These are phyloP conservation scores for Pelobates fuscus DNA, from an alignment of 2,113 vertebrate genomes.

Conservation along the genomic window DNA sequence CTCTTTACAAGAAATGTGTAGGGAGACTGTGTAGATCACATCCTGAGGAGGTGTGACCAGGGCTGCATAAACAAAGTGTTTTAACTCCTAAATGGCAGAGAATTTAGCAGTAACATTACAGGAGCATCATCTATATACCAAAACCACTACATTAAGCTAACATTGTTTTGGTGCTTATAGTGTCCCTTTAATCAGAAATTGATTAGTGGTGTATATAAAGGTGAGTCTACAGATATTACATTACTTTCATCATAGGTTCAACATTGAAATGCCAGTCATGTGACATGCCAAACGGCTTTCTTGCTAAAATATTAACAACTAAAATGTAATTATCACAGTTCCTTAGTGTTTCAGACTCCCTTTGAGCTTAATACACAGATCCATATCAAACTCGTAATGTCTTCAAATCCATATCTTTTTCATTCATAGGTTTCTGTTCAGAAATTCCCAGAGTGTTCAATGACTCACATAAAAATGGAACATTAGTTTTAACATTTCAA, in stretches of 20 bases:
- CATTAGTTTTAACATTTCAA: slow-evolving; percentile 47
- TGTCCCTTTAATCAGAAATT: too few species aligned
- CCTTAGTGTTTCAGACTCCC: slow-evolving; percentile 13
- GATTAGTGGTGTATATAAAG: neutral
- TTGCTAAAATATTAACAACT: slow-evolving; percentile 10
- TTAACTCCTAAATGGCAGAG: too few species aligned
- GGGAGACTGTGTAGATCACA: too few species aligned
- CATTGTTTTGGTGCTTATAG: too few species aligned
- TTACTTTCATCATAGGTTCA: neutral
- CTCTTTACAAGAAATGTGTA: too few species aligned
- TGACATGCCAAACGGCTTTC: neutral
- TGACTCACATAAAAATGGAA: slow-evolving; percentile 41
- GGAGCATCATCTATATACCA: too few species aligned
- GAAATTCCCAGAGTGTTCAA: slow-evolving; percentile 42
- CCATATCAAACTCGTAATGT: slow-evolving; percentile 15
- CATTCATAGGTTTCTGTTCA: slow-evolving; percentile 29
- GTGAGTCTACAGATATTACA: neutral
- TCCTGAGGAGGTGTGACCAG: too few species aligned
- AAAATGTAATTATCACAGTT: slow-evolving; percentile 22
- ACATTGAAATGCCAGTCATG: slow-evolving; percentile 3
- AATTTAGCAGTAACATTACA: too few species aligned
- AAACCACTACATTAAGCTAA: too few species aligned
- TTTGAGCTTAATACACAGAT: neutral
- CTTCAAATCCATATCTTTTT: slow-evolving; percentile 29
- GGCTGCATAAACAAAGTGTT: too few species aligned